Percentiles rank a stretch among this genome's conserved stretches.
These are phyloP conservation scores for Loripinus fragilis DNA, from an alignment of 2,888 invertebrate genomes.

Conservation along the genomic window DNA sequence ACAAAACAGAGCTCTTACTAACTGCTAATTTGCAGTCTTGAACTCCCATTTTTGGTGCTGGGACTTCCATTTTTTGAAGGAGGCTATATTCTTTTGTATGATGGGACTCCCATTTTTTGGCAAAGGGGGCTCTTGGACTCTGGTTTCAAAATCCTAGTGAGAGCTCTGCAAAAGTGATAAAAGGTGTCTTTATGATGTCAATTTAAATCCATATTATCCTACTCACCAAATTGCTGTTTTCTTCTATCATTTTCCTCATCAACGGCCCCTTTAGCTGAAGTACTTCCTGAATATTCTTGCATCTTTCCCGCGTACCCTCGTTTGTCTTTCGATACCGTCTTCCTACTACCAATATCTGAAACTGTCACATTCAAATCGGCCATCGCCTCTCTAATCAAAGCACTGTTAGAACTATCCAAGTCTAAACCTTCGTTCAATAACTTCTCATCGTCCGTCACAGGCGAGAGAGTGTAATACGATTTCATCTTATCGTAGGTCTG, in stretches of 20 bases:
- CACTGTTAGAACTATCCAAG: slow-evolving; percentile 22
- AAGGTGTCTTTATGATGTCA: too few species aligned
- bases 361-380: slow-evolving; percentile 52
- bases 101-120: too few species aligned
- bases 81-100: too few species aligned
- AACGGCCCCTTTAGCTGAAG: neutral
- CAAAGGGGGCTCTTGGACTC: too few species aligned
- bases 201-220: too few species aligned
- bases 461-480: slow-evolving; percentile 54
- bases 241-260: neutral
- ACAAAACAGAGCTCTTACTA: too few species aligned
- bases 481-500: slow-evolving; percentile 23
- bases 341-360: slow-evolving; percentile 40
- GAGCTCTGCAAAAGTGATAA: too few species aligned
- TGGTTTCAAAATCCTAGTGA: too few species aligned
- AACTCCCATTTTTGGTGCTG: too few species aligned
- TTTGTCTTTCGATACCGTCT: slow-evolving; percentile 42
- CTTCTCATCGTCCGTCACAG: slow-evolving; percentile 45
- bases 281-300: neutral
- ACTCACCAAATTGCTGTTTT: slow-evolving; percentile 3
- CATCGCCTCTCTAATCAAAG: slow-evolving; percentile 16
- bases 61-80: too few species aligned
- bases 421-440: slow-evolving; percentile 28
- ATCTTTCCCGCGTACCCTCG: neutral
- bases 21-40: too few species aligned